These are phyloP conservation scores for Plutomurus gul DNA, from an alignment of 1,140 invertebrate species.

Conservation along the genomic window DNA sequence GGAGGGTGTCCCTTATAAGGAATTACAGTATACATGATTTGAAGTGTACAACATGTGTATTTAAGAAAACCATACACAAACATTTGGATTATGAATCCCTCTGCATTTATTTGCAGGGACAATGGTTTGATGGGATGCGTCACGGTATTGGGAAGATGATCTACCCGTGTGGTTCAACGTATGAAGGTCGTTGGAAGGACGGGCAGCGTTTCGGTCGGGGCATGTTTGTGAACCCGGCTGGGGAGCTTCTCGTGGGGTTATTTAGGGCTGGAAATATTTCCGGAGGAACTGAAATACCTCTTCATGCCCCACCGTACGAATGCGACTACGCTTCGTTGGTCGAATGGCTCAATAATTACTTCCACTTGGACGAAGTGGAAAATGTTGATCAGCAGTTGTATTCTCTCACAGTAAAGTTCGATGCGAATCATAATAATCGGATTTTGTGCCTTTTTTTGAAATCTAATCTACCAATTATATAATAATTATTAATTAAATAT, in stretches of 20 bases:
- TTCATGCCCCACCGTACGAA: slow-evolving; percentile 42
- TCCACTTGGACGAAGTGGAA: not conserved
- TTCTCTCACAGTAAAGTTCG: not conserved
- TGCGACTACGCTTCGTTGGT: slow-evolving; percentile 14
- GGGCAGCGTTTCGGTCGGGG: slow-evolving; percentile 44
- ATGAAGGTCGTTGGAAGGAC: slow-evolving; percentile 46
- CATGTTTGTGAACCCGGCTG: slow-evolving; percentile 43
- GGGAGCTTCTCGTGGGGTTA: slow-evolving; percentile 37
- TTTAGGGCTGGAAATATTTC: slow-evolving; percentile 33
- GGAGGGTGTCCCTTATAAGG: too few relatives aligned
- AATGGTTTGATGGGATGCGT: slow-evolving; percentile 33
- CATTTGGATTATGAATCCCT: too few relatives aligned
- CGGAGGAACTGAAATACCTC: slow-evolving; percentile 18
- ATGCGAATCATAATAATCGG: too few relatives aligned
- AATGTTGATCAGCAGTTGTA: not conserved
- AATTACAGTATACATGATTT: too few relatives aligned
- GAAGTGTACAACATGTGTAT: too few relatives aligned
- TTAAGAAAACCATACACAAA: too few relatives aligned
- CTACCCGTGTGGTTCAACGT: slow-evolving; percentile 45
- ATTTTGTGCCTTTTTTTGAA: too few relatives aligned
- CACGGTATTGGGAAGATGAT: slow-evolving; percentile 50
- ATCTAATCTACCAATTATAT: not conserved
- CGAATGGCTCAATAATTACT: not conserved
- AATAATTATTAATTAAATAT: not conserved
- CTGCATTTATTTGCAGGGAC: slow-evolving; percentile 31